Evolutionary conservation across 2,888 invertebrate genomes (phyloP).

Genomic region (Coelogynopora nodosa): DNA sequence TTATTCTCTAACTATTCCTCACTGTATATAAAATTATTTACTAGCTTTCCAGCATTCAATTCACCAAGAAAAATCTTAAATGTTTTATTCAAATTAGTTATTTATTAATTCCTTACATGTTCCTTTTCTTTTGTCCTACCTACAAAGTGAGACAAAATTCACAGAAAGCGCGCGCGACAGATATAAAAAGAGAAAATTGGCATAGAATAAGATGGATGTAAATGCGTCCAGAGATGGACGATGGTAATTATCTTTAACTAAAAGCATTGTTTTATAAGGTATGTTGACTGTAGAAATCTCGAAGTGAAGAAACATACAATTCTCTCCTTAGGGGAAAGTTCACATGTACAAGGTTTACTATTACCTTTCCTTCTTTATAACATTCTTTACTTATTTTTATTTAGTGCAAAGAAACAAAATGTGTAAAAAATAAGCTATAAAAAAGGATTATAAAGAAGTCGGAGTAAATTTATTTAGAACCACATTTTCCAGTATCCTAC

Average conservation of each 20-base stretch:
- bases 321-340: background rate
- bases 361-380: no score
- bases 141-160: background rate
- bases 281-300: background rate
- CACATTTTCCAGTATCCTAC: no score
- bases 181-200: background rate
- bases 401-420: no score
- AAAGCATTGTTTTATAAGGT: background rate
- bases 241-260: conserved; percentile 6
- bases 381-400: no score
- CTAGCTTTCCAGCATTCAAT: background rate
- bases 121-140: background rate
- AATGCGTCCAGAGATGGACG: background rate
- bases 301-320: background rate
- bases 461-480: no score
- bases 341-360: background rate
- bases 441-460: no score
- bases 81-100: conserved; percentile 28
- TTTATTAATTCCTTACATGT: conserved; percentile 23
- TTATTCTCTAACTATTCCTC: background rate
- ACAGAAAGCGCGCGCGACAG: background rate
- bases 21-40: background rate
- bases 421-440: no score
- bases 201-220: background rate
- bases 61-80: background rate